Percentiles rank a stretch among this genome's conserved stretches.
Conservation (phyloP, 2,797 vertebrate species). For the Buphagus erythrorhynchus region DNA sequence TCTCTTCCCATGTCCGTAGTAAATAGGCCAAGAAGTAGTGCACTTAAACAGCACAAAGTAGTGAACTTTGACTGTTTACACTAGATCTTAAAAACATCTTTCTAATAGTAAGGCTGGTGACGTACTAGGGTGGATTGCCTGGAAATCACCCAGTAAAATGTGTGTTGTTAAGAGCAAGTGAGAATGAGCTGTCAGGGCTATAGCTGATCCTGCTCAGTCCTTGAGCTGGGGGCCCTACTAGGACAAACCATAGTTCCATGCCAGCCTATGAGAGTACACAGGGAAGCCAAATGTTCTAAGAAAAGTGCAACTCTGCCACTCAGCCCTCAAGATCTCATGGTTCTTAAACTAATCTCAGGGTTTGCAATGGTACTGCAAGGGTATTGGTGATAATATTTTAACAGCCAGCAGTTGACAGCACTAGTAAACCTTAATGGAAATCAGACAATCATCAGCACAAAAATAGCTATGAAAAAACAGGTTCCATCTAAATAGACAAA, state of each 20-base stretch:
- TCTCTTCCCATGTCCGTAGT: background rate
- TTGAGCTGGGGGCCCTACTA: background rate
- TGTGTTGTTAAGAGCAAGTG: background rate
- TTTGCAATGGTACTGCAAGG: background rate
- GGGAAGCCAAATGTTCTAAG: background rate
- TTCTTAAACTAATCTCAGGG: background rate
- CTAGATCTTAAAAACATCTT: background rate
- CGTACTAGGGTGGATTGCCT: background rate
- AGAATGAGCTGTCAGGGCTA: background rate
- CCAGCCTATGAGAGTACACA: background rate
- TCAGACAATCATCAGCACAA: background rate
- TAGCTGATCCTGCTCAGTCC: background rate
- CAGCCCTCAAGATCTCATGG: background rate
- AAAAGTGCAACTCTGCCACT: background rate
- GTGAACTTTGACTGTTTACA: slow-evolving; percentile 12
- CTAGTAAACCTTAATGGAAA: background rate
- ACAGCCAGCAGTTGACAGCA: background rate
- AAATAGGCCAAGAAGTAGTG: background rate
- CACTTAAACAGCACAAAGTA: background rate
- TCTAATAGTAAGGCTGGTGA: slow-evolving; percentile 6
- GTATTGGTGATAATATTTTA: background rate
- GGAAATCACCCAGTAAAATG: background rate
- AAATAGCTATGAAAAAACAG: background rate
- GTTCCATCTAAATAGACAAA: background rate
- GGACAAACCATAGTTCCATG: background rate